A percentile compares a stretch with the other conserved stretches of the same genome.
These are phyloP conservation scores for Sebastes baramenuke DNA, from an alignment of 2,797 vertebrate species.

Conservation along the genomic window DNA sequence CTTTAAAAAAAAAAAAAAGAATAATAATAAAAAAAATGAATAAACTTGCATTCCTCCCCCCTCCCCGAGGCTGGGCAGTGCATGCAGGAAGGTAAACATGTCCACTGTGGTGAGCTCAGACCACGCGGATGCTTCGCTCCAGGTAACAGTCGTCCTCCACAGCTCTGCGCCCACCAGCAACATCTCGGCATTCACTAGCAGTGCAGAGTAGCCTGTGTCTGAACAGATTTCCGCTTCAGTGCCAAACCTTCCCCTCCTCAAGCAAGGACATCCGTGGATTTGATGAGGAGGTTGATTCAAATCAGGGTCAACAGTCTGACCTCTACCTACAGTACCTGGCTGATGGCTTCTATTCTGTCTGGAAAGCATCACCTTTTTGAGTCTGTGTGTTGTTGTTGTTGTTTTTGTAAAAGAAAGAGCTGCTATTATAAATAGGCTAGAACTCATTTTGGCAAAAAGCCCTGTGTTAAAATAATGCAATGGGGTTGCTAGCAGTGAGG, in stretches of 20 bases:
- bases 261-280: slow-evolving; percentile 73
- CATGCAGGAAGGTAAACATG: slow-evolving; percentile 84
- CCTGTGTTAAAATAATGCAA: background rate
- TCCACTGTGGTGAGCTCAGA: slow-evolving; percentile 81
- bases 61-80: slow-evolving; percentile 68
- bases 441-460: slow-evolving; percentile 13
- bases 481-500: background rate
- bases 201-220: slow-evolving; percentile 59
- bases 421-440: background rate
- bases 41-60: slow-evolving; percentile 39
- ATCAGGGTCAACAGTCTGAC: slow-evolving; percentile 70
- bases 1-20: slow-evolving; percentile 35
- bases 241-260: slow-evolving; percentile 60
- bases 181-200: slow-evolving; percentile 63
- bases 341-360: slow-evolving; percentile 52
- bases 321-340: slow-evolving; percentile 68
- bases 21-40: slow-evolving; percentile 38
- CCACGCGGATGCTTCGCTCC: slow-evolving; percentile 73
- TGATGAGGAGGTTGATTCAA: slow-evolving; percentile 70
- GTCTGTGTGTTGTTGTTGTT: slow-evolving; percentile 2
- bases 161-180: slow-evolving; percentile 71
- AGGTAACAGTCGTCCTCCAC: slow-evolving; percentile 79
- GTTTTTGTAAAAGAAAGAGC: background rate
- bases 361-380: slow-evolving; percentile 23
- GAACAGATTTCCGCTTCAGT: slow-evolving; percentile 70